Conservation (phyloP, 1,140 invertebrate species). For the Drosophila serrata region DNA sequence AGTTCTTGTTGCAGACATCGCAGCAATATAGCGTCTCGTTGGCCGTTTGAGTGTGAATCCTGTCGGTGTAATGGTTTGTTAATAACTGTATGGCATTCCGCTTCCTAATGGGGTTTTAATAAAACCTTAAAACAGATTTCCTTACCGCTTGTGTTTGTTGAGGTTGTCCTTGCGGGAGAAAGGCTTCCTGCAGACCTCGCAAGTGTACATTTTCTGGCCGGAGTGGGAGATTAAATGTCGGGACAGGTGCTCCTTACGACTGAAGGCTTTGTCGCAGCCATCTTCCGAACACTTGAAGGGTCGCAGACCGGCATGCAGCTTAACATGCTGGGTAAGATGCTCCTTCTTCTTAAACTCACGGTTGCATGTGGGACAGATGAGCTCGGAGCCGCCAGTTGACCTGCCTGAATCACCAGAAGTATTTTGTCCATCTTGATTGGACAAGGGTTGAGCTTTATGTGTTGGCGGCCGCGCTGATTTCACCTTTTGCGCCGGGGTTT, state of each 20-base stretch:
- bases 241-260: constrained; percentile 90
- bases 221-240: constrained; percentile 91
- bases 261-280: constrained; percentile 90
- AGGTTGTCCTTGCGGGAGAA: constrained; percentile 92
- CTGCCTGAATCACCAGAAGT: constrained; percentile 17
- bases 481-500: not conserved
- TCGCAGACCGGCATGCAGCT: constrained; percentile 89
- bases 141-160: constrained; percentile 88
- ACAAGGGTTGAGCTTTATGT: constrained; percentile 27
- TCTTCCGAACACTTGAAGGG: constrained; percentile 88
- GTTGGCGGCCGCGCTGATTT: constrained; percentile 8
- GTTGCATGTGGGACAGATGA: constrained; percentile 86
- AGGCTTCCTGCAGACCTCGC: constrained; percentile 91
- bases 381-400: constrained; percentile 5
- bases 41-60: constrained; percentile 80
- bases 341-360: constrained; percentile 91
- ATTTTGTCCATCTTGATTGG: constrained; percentile 20
- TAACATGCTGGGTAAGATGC: constrained; percentile 90
- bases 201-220: constrained; percentile 90
- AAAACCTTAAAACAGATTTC: not conserved
- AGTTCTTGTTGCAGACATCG: constrained; percentile 90
- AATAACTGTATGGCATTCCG: not conserved
- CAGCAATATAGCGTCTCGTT: constrained; percentile 90
- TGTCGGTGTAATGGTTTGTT: constrained; percentile 23
- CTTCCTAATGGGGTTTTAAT: not conserved